Conservation (phyloP, 2,888 invertebrate genomes). For the Prenolepis imparis region DNA sequence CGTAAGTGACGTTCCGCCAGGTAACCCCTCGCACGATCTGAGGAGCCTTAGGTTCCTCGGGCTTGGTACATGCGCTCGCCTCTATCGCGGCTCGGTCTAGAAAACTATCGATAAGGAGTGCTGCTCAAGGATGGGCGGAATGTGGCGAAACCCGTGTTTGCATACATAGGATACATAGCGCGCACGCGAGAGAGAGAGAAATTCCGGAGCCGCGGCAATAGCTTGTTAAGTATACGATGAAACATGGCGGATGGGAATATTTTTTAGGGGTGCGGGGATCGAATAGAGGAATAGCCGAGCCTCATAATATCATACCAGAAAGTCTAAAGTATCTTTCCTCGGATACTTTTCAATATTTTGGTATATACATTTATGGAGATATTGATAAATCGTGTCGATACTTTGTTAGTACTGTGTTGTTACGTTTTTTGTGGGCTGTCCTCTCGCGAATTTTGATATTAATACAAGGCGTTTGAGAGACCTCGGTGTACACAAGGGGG, state of each 20-base stretch:
- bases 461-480: conserved; percentile 8
- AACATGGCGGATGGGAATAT: not conserved
- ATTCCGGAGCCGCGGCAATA: conserved; percentile 1
- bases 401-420: not conserved
- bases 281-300: not conserved
- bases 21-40: conserved; percentile 53
- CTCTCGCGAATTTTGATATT: conserved; percentile 1
- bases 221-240: conserved; percentile 35
- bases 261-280: not conserved
- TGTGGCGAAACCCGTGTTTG: conserved; percentile 36
- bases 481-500: conserved; percentile 49
- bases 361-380: not conserved
- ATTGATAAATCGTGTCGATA: not conserved
- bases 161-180: not conserved
- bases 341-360: not conserved
- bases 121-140: conserved; percentile 34
- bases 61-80: conserved; percentile 34
- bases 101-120: conserved; percentile 43
- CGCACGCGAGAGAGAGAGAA: conserved; percentile 3
- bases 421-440: not conserved
- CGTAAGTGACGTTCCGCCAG: conserved; percentile 52
- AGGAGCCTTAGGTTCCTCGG: conserved; percentile 61
- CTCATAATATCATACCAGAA: not conserved
- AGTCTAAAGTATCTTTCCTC: not conserved
- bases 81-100: conserved; percentile 54